Percentiles rank a stretch among this genome's conserved stretches.
phyloP scores from a whole-genome alignment of 2,888 invertebrate species.

The Mimas tiliae region DNA sequence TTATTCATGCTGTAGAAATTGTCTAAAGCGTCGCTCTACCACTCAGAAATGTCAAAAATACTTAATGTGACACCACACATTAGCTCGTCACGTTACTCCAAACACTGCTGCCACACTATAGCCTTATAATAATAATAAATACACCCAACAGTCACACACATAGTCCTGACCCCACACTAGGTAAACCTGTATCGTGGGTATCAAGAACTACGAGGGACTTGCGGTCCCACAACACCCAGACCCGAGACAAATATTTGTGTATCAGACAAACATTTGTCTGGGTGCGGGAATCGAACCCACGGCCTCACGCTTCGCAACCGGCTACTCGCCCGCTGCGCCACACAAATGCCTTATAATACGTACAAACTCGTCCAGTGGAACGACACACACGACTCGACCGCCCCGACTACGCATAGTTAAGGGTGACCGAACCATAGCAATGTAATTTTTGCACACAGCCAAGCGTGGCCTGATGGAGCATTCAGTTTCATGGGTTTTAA shows the following conservation, averaged over 20 bases:
- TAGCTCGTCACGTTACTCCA: neutral
- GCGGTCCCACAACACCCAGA: too few relatives aligned
- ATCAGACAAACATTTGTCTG: too few relatives aligned
- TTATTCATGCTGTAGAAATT: too few relatives aligned
- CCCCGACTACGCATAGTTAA: slow-evolving; percentile 40
- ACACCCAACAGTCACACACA: too few relatives aligned
- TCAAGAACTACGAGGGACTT: too few relatives aligned
- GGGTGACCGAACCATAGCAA: slow-evolving; percentile 61
- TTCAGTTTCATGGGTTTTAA: slow-evolving; percentile 29
- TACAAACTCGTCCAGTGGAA: slow-evolving; percentile 28
- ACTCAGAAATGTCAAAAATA: neutral
- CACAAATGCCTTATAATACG: slow-evolving; percentile 7
- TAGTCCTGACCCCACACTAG: too few relatives aligned
- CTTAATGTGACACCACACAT: neutral
- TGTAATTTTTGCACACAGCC: slow-evolving; percentile 71
- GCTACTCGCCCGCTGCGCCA: neutral
- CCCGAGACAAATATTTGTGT: too few relatives aligned
- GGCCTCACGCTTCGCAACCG: too few relatives aligned
- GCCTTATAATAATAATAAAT: slow-evolving; percentile 3
- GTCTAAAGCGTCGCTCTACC: too few relatives aligned
- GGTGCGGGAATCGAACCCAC: too few relatives aligned
- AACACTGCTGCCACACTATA: neutral
- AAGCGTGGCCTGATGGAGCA: slow-evolving; percentile 56
- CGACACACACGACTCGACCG: slow-evolving; percentile 19
- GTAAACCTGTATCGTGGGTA: too few relatives aligned